Base-by-base conservation (phyloP, 2,113 vertebrate genomes). In the Hiodon tergisus region DNA sequence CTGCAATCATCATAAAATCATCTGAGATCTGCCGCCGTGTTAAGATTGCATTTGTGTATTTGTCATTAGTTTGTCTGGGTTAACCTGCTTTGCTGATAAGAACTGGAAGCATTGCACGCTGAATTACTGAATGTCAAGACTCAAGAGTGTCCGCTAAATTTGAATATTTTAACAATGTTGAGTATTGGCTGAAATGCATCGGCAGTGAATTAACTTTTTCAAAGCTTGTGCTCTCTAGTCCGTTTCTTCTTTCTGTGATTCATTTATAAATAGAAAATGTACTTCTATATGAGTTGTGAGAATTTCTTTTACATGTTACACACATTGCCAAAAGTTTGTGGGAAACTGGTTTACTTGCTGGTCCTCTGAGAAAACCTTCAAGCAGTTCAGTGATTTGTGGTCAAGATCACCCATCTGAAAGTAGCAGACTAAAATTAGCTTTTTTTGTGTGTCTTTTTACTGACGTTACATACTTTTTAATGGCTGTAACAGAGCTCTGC, bases 381-480 rank as follows among this genome's bases (percentile, higher is more conserved):
- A 79, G 77, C 79, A 83, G 86, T 87, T 86, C 77, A 17, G 81
- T 80, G 59, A 81, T 83, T 87, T 85, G 82, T 84, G 79, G 82
- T 83, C 77, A 31, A 84, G 89, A 85, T 85, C 80, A 80, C 78
- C 81, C 81, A 77, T 78, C 86, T 83, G 83, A 82, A 89, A 87
- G 87, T 83, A 80, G 76, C 82, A 82, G 77, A 79, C 87, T 91
- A 89, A 88, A 89, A 86, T 91, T 88, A 90, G 83, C 81, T 75
- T 31, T 31, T 31, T 31, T 74, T 75, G 60, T 85, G 73, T 71
- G 80, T 69, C 72, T 81, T 86, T 83, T 82, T 74, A 61, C 78
- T 74, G 72, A 74, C 81, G 80, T 51, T 81, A 76, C 81, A 84
- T 80, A 78, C 77, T 80, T 76, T 84, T 81, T 78, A 83, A 86